Base-by-base conservation (phyloP, 2,797 vertebrate genomes). In the Ptychobarbus kaznakovi region DNA sequence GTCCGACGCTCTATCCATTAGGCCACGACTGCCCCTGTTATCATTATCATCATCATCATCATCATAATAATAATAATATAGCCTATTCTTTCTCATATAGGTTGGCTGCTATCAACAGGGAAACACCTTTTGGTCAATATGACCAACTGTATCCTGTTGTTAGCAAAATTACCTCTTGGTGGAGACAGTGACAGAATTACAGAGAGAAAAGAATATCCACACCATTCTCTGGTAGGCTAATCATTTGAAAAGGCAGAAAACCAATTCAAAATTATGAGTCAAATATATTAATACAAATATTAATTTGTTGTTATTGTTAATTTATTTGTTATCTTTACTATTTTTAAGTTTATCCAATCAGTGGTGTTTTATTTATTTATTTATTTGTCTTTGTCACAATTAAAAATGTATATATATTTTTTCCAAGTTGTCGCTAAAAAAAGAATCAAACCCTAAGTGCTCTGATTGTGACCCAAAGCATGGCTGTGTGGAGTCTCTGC, bases 151-250 rank as follows among this genome's bases (percentile, higher is more conserved):
- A 49, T 46, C n/a, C 38, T 88, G 84, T 70, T 70, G 74, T 89
- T 82, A 65, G 44, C 81, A 65, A 49, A 77, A 74, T 32, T 16
- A 76, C 87, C 91, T 88, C 70, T 83, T 81, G 90, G 89, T 91
- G 90, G 90, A 89, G 91, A 88, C 77, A 85, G 82, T 83, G 83
- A 56, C 68, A 79, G 16, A 85, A 85, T 83, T 83, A 51, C 25
- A 53, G 35, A 49, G 69, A n/a, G 28, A 65, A 22, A 58, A 46
- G 32, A 82, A 35, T 1, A 68, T 49, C 13, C 15, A 56, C 15
- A 22, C 51, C 10, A 25, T 25, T 10, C 16, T 25, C 66, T 49
- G 15, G n/a, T 11, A 81, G 79, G 7, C 20, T 35, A 1, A 6
- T 42, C 28, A 11, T 65, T 13, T 46, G 72, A 38, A 83, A 77